Evolutionary conservation across 2,113 vertebrate genomes (phyloP), one percentile per base, ranked within the genome.

Genomic region (Paraplagusia blochii): DNA sequence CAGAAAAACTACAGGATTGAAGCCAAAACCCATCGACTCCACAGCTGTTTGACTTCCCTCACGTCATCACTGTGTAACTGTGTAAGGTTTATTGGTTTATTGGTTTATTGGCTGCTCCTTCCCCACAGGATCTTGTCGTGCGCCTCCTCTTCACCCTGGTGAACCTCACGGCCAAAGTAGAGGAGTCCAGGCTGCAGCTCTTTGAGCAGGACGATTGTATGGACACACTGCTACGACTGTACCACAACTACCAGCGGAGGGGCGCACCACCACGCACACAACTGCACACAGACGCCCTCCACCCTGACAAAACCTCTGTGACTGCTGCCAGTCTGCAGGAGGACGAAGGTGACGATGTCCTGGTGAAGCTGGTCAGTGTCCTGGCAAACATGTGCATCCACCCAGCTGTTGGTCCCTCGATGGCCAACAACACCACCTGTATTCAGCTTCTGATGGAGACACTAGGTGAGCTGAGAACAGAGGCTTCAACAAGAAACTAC

Each of bases 341-440:
- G 82, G 79, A 44, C 0, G 95, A n/a, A n/a, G n/a, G n/a, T n/a
- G 93, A 95, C 58, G 95, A 98, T 2, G 85, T 98, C 66, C 88
- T 98, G 58, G 91, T 98, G 72, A 98, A 99, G 82, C 84, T 98
- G 85, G 91, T 95, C 59, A 87, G 94, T 11, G 88, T 98, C 69
- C 77, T 98, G 43, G 95, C 95, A 12, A 99, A 98, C 74, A 65
- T 97, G 39, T 92, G 93, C 58, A 85, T 96, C 80, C 92, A 95
- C 65, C 92, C 91, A 0, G 55, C 49, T 0, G 39, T 93, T 4
- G 97, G 97, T 43, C 73, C 85, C 0, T 72, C 84, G 2, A 79
- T 98, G 72, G 92, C 92, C 13, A 29, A 82, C 58, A 78, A 92
- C 75, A 36, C 60, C 0, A 38, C 5, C 4, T 87, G 92, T 49